Conservation (phyloP, 2,797 vertebrate genomes). For the Oreortyx pictus region DNA sequence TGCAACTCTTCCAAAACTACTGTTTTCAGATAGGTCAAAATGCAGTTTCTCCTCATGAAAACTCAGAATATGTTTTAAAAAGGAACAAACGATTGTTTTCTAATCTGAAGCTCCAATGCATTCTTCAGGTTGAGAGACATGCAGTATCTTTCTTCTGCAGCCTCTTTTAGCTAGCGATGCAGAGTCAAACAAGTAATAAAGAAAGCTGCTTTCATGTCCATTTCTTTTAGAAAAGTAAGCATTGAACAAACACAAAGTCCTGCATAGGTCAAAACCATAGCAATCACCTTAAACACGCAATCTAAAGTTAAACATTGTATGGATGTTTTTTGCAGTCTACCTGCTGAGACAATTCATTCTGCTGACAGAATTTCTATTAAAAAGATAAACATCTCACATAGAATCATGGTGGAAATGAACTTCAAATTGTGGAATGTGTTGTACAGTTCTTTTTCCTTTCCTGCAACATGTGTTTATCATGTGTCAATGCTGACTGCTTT, state of each 20-base stretch:
- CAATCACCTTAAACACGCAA: not conserved
- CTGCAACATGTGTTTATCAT: not conserved
- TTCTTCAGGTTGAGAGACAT: not conserved
- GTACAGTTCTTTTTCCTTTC: not conserved
- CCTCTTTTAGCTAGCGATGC: not conserved
- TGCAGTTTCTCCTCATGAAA: not conserved
- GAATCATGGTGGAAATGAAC: constrained; percentile 19
- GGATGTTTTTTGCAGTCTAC: not conserved
- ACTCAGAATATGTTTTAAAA: not conserved
- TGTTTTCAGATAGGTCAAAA: not conserved
- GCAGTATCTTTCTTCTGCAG: not conserved
- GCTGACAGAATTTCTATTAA: not conserved
- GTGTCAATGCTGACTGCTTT: constrained; percentile 57
- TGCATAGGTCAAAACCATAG: not conserved
- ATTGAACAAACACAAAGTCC: not conserved
- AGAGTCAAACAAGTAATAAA: not conserved
- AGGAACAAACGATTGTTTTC: not conserved
- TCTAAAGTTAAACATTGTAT: not conserved
- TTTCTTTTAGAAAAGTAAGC: not conserved
- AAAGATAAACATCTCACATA: not conserved
- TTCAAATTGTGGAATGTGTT: not conserved
- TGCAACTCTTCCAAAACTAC: not conserved
- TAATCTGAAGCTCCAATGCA: not conserved
- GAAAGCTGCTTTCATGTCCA: not conserved
- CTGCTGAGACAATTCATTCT: not conserved